Conservation (phyloP, 2,113 vertebrate species). For the Cyphomyrus plagiostoma region DNA sequence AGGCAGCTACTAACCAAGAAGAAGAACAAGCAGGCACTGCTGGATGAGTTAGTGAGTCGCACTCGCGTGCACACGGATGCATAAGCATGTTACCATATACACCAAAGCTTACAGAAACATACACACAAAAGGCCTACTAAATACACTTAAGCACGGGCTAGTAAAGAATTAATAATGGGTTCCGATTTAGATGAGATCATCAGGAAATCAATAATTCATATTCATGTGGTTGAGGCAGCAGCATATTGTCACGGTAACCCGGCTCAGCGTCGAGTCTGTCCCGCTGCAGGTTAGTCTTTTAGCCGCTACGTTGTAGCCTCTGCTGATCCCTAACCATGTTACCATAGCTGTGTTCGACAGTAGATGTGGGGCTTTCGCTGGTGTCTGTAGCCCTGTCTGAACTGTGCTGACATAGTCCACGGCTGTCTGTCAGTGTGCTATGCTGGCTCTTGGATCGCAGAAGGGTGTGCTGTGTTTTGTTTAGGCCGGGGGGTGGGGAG, state of each 20-base stretch:
- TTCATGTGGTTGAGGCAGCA: neutral
- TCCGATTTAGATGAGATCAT: constrained; percentile 16
- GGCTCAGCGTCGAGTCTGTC: neutral
- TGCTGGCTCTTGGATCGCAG: constrained; percentile 13
- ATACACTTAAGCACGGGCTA: neutral
- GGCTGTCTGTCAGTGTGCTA: constrained; percentile 34
- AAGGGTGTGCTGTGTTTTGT: constrained; percentile 50
- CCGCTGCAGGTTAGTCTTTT: neutral
- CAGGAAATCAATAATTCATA: constrained; percentile 23
- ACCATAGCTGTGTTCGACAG: neutral
- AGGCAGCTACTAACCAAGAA: constrained; percentile 82
- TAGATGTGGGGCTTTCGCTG: neutral
- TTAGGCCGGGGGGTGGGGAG: constrained; percentile 54
- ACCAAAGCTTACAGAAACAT: neutral
- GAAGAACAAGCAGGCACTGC: constrained; percentile 89
- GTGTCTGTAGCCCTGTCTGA: neutral
- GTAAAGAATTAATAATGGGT: constrained; percentile 14
- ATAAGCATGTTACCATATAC: no score
- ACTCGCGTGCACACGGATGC: no score
- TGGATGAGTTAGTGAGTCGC: constrained; percentile 85
- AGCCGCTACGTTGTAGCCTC: neutral
- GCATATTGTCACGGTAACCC: neutral
- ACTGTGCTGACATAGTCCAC: constrained; percentile 51
- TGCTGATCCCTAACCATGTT: neutral
- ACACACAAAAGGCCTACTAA: neutral